Conservation (phyloP, 2,113 vertebrate genomes). For the Dolichotis patagonum region DNA sequence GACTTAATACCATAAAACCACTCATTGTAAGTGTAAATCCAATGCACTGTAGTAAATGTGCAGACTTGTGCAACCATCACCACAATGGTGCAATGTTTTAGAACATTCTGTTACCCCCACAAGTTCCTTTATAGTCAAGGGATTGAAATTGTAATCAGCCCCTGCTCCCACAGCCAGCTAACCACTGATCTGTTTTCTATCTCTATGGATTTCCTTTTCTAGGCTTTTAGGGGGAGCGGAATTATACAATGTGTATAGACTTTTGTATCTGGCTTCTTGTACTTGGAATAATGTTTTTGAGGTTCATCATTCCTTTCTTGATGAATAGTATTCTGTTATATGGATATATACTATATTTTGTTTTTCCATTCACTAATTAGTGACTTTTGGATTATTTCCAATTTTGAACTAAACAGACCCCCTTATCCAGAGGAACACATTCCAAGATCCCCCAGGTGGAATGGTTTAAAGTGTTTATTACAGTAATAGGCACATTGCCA, state of each 20-base stretch:
- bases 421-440: not conserved
- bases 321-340: not conserved
- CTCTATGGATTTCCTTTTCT: slow-evolving; percentile 41
- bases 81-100: slow-evolving; percentile 33
- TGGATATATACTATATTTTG: not conserved
- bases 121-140: not conserved
- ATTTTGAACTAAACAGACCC: not conserved
- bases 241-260: not conserved
- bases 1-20: slow-evolving; percentile 35
- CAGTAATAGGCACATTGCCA: not conserved
- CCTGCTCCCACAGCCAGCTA: not conserved
- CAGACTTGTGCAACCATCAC: not conserved
- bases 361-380: not conserved
- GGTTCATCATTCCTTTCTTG: not conserved
- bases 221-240: not conserved
- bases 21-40: not conserved
- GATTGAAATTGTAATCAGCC: not conserved
- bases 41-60: slow-evolving; percentile 34
- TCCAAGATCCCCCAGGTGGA: not conserved
- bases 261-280: not conserved
- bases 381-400: slow-evolving; percentile 28
- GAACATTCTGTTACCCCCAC: not conserved
- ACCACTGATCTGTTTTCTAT: not conserved
- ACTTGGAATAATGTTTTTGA: not conserved
- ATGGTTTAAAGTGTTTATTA: not conserved